Conservation (phyloP, 1,140 invertebrate genomes). For the Leptonema lineaticorne region DNA sequence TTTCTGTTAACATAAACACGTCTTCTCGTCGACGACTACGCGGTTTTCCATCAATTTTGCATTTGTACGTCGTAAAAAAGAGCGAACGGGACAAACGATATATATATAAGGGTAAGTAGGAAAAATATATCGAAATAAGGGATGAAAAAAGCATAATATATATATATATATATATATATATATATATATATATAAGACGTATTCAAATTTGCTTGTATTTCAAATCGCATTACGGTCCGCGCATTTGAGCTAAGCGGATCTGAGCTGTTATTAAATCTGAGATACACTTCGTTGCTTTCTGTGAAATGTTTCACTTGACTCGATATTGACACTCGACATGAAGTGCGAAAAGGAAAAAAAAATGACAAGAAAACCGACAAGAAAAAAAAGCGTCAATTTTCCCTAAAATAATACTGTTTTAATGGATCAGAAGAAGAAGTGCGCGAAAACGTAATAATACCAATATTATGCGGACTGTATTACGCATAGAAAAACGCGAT, state of each 20-base stretch:
- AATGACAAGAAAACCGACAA: too few species aligned
- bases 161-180: too few species aligned
- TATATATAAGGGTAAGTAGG: too few species aligned
- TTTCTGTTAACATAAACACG: too few species aligned
- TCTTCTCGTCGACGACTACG: background rate
- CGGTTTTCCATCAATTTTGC: background rate
- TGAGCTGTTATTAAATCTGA: conserved; percentile 4
- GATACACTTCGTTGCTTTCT: background rate
- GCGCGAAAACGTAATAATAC: background rate
- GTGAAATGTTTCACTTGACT: background rate
- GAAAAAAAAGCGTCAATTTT: too few species aligned
- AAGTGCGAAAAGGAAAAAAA: background rate
- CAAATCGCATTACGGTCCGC: conserved; percentile 7
- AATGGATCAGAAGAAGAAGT: too few species aligned
- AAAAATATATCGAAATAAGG: too few species aligned
- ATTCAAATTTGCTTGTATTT: conserved; percentile 22
- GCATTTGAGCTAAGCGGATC: conserved; percentile 10
- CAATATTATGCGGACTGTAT: too few species aligned
- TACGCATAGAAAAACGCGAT: background rate
- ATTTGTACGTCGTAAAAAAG: background rate
- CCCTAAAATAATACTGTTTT: background rate
- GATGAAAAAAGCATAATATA: too few species aligned
- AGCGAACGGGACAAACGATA: too few species aligned
- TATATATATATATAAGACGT: too few species aligned
- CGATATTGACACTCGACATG: background rate